phyloP scores from a whole-genome alignment of 2,113 vertebrate genomes.

The Corydoras sp. region DNA sequence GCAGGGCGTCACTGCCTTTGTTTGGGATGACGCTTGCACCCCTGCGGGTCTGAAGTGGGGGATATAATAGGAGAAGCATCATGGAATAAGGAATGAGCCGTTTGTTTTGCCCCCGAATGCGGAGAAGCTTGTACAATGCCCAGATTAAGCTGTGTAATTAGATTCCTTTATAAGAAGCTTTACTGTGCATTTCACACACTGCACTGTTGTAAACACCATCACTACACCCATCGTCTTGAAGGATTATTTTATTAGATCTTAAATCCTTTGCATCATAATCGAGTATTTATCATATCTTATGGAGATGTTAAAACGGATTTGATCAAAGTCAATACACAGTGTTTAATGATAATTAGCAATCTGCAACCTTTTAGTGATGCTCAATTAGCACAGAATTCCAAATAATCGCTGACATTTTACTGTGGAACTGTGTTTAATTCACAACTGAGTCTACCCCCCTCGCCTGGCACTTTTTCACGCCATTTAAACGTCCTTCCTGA shows the following conservation, averaged over 20 bases:
- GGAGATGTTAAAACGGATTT: background rate
- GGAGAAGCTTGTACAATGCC: conserved; percentile 17
- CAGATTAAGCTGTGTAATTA: conserved; percentile 25
- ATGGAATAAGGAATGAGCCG: conserved; percentile 1
- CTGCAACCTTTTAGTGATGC: too few species aligned
- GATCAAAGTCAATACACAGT: background rate
- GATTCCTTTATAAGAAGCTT: conserved; percentile 1
- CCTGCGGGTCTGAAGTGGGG: conserved; percentile 18
- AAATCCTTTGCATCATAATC: background rate
- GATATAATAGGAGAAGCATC: conserved; percentile 17
- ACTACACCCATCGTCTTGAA: background rate
- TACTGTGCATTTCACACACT: background rate
- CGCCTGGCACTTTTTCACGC: too few species aligned
- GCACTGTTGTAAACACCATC: conserved; percentile 9
- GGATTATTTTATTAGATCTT: background rate
- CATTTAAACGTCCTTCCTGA: too few species aligned
- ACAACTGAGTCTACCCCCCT: too few species aligned
- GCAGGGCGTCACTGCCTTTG: conserved; percentile 19
- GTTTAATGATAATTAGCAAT: too few species aligned
- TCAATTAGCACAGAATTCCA: background rate
- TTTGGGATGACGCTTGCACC: conserved; percentile 10
- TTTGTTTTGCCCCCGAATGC: conserved; percentile 6
- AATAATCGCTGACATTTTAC: too few species aligned
- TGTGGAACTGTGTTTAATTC: too few species aligned
- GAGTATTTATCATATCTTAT: background rate